Base-by-base conservation (phyloP, 1,140 invertebrate genomes). In the Pseudomyrmex sp. region DNA sequence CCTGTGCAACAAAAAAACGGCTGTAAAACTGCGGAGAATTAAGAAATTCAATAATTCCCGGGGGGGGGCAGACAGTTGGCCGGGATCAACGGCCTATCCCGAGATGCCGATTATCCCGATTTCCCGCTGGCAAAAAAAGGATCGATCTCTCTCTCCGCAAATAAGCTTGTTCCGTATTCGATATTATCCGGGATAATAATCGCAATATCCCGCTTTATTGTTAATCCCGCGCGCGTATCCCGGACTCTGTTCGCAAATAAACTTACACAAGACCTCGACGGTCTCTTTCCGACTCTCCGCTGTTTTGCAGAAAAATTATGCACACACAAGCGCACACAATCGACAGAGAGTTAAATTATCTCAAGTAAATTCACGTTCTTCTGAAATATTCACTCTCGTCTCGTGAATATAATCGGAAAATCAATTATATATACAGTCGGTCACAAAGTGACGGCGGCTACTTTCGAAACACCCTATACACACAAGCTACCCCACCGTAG, bases 381-480 rank as follows among this genome's bases (percentile, higher is more conserved):
- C 46, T 35, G 59, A 26, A 72, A n/a, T n/a, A 80, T 26, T 70
- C 35, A 13, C 9, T 50, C 12, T 50, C 12, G 15, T 7, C 13
- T 10, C 46, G 44, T 35, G 35, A 48, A 79, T 58, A 80, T 62
- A 73, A 12, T 84, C 80, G 58, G 20, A 48, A 54, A 56, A 73
- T 87, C 85, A 74, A 88, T n/a, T n/a, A n/a, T n/a, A n/a, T 84
- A 73, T 18, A 18, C 18, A 18, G 76, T 46, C 26, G 10, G 52
- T 35, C 35, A 35, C 35, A 35, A 7, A 46, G 50, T 66, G 85
- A 15, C 9, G 74, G 83, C 68, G 82, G 82, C 66, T 85, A 87
- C 86, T 90, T 92, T 92, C 86, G 90, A 92, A 92, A 91, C 90
- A 92, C 89, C 91, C 92, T 90, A 91, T 84, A 88, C 87, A 74